Base-by-base conservation (phyloP, 2,888 invertebrate genomes). In the Melipona beecheii region DNA sequence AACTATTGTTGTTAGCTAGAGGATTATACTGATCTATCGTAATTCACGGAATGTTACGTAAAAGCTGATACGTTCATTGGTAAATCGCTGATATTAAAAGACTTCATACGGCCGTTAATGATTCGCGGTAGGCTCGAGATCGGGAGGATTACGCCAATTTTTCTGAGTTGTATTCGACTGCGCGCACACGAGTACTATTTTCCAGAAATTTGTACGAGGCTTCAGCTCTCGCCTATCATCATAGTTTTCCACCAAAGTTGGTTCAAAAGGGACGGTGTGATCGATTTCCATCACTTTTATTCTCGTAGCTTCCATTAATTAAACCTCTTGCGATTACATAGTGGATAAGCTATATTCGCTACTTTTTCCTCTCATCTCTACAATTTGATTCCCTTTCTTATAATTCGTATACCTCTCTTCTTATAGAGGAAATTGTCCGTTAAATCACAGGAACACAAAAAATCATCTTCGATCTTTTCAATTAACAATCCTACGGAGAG, bases 261-360 rank as follows among this genome's bases (percentile, higher is more conserved):
- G 19, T 72, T 36, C 1, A n/a, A 70, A n/a, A 6, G 6, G 5
- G 9, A 43, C 50, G 11, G 0, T 17, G 36, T n/a, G 65, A 24
- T 9, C 65, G 17, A 66, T 66, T 11, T 49, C 15, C 68, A 31
- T 56, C 66, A 21, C 36, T 56, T 56, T 50, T 60, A 27, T 52
- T 73, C 54, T n/a, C 54, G 24, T n/a, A 24, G 58, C 71, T 58
- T 58, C n/a, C 62, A 73, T 77, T 85, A 85, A 85, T 83, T 83
- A 71, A 85, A 71, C 50, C 64, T 70, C 43, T 77, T 71, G 73
- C 60, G 85, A 84, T 85, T 71, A 58, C 70, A 43, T 68, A 43
- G n/a, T 15, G 58, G 73, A 70, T 80, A 84, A 84, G 27, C 58
- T 58, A 49, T 17, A 15, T 49, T 43, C 9, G 15, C 11, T 52